Evolutionary conservation across 2,113 vertebrate species (phyloP), one percentile per base, ranked within the genome.

Genomic region (Anhinga rufa): DNA sequence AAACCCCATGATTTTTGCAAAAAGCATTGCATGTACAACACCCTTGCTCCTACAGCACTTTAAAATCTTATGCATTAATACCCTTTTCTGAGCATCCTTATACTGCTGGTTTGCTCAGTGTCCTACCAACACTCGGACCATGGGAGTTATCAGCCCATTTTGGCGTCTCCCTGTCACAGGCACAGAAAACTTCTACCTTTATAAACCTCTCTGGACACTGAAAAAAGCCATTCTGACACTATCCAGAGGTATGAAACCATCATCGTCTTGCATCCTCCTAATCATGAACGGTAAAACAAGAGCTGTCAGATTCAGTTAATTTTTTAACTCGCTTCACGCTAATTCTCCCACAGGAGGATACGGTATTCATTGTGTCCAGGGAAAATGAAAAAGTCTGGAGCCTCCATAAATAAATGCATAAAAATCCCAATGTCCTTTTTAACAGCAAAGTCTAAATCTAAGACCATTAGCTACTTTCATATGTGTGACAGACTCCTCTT

Each of bases 221-320:
- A 34, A n/a, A 80, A 49, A 85, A 49, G 51, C 25, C 29, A 7
- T 42, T 42, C 29, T 54, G 52, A 40, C 8, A 6, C 17, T 26
- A 21, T 40, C 40, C 52, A 72, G 52, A 0, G 0, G 7, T n/a
- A 66, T 4, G 22, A 85, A 74, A 44, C 13, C 1, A 0, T 13
- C 49, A 17, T 28, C 2, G 3, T 7, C 80, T 58, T 31, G 32
- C 48, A 64, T 22, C 75, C 13, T 68, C 36, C 17, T 76, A 14
- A 58, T 44, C 36, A 9, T 1, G 17, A 69, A 24, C 1, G 3
- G 11, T 20, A 57, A 75, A 81, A 38, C 29, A 60, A 85, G 42
- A 76, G 26, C 62, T 38, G 20, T 22, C 29, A 24, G 34, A 32
- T 61, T 32, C 17, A 36, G 58, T 72, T 84, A 10, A 26, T 46